These are phyloP conservation scores for Drosophila robusta DNA, from an alignment of 2,888 invertebrate genomes.

Conservation along the genomic window DNA sequence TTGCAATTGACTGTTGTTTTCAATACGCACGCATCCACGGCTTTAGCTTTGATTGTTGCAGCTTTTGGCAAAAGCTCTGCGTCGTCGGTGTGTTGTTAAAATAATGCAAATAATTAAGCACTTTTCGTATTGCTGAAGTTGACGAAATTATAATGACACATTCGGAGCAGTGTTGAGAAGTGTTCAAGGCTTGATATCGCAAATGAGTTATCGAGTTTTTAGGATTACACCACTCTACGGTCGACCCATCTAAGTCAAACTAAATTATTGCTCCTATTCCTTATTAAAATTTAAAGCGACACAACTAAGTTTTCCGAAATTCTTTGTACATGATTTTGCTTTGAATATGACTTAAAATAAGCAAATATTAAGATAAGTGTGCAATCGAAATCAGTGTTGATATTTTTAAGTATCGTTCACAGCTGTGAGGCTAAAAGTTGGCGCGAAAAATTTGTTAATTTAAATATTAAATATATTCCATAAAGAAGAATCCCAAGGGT, in stretches of 20 bases:
- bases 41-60: constrained; percentile 46
- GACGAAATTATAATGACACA: constrained; percentile 73
- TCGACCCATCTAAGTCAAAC: background rate
- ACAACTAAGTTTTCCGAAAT: background rate
- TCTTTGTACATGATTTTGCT: background rate
- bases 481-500: background rate
- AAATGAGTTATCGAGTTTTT: constrained; percentile 25
- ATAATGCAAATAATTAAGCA: constrained; percentile 78
- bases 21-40: constrained; percentile 35
- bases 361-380: background rate
- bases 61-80: constrained; percentile 72
- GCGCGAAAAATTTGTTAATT: background rate
- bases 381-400: background rate
- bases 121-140: constrained; percentile 58
- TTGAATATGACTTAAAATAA: background rate
- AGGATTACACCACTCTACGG: background rate
- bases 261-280: background rate
- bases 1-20: constrained; percentile 15
- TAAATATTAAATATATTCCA: background rate
- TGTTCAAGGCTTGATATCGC: constrained; percentile 5
- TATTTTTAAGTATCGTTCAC: background rate
- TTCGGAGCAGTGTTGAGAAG: constrained; percentile 23
- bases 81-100: constrained; percentile 49
- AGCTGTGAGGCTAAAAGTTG: background rate
- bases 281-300: background rate